Evolutionary conservation across 2,113 vertebrate genomes (phyloP).

Genomic region (Perca fluviatilis): DNA sequence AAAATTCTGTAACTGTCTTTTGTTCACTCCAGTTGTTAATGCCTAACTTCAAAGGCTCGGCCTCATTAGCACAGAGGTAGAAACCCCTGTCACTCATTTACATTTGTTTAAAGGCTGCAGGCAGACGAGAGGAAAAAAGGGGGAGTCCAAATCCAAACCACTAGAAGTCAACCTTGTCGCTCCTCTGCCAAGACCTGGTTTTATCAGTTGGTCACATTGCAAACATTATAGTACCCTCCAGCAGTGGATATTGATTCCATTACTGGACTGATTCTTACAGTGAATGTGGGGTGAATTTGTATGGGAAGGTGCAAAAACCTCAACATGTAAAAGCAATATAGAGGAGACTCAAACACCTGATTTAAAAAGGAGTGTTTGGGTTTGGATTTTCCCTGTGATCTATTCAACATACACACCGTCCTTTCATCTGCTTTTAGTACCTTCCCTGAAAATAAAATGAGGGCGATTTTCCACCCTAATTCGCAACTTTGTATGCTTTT

Average conservation of each 20-base stretch:
- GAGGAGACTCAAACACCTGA: constrained; percentile 28
- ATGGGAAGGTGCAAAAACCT: constrained; percentile 18
- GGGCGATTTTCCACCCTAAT: constrained; percentile 44
- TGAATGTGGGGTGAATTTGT: constrained; percentile 63
- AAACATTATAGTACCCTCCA: constrained; percentile 73
- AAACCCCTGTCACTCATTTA: constrained; percentile 88
- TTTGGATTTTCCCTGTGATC: constrained; percentile 28
- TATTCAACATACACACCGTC: constrained; percentile 12
- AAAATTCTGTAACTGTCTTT: constrained; percentile 89
- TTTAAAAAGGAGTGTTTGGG: constrained; percentile 23
- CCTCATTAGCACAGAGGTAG: constrained; percentile 88
- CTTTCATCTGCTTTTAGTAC: constrained; percentile 53
- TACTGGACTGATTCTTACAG: constrained; percentile 57
- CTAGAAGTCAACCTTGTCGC: constrained; percentile 82
- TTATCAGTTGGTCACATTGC: constrained; percentile 77
- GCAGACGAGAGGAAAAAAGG: constrained; percentile 69
- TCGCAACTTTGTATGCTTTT: constrained; percentile 66
- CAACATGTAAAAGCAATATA: constrained; percentile 28
- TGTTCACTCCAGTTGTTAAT: constrained; percentile 88
- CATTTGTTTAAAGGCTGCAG: constrained; percentile 83
- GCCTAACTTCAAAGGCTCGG: constrained; percentile 88
- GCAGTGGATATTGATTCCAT: constrained; percentile 73
- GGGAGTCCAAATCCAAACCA: constrained; percentile 82
- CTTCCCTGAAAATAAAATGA: constrained; percentile 38
- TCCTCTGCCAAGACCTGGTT: constrained; percentile 76